Evolutionary conservation across 2,113 vertebrate species (phyloP), one percentile per base, ranked within the genome.

Genomic region (Rhegmatorhina hoffmannsi): DNA sequence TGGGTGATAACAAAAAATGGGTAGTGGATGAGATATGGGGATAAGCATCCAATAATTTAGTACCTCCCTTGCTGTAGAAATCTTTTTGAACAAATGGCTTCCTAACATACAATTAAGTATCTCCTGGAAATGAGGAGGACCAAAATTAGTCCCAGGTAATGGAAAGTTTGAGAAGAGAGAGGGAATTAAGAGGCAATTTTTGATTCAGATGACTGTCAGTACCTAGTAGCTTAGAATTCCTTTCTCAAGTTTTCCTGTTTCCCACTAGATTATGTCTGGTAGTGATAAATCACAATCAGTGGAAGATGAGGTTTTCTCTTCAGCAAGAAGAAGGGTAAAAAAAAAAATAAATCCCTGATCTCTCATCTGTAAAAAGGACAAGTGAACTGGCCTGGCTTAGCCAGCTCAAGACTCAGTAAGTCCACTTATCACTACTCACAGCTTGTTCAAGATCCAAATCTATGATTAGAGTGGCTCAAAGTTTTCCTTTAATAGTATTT

Each of bases 381-480:
- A 92, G 53, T 29, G 52, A 67, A 79, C 33, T 23, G 56, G 25
- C 17, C 92, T 47, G 62, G 53, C 38, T 90, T 3, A 72, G 55
- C 17, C 88, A 63, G 77, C 56, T 78, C 50, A 58, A 66, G 55
- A 33, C 43, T 84, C 52, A 49, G 8, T 44, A 28, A 91, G 8
- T 13, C 36, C 19, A 19, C 31, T 78, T 90, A 95, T 75, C 92
- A 16, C 46, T 13, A 1, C 58, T 74, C 55, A 62, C 70, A 94
- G 78, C 69, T 87, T 93, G 74, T 75, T 74, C 29, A 9, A 78
- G 74, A 82, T 84, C 64, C 90, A 84, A 58, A 93, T 67, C 82
- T 53, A 1, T 0, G 0, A 8, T 38, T 28, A 4, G 19, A 29
- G 13, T 8, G n/a, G 36, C 66, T 78, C 85, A 58, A 20, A 91